phyloP scores from a whole-genome alignment of 2,888 invertebrate species.

The Microchrysa polita region DNA sequence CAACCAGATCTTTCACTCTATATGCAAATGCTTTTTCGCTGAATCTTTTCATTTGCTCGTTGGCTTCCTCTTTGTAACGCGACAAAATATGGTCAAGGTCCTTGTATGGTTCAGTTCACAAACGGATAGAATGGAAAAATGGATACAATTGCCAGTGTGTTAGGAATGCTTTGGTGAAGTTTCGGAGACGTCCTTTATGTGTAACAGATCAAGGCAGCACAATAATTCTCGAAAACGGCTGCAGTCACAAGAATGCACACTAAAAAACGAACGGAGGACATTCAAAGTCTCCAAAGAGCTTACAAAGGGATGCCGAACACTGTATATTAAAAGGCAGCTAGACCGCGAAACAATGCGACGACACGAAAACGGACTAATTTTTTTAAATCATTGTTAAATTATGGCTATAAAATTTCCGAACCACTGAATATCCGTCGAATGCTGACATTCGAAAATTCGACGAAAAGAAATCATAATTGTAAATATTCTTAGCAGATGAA shows the following conservation, averaged over 20 bases:
- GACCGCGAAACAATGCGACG: not conserved
- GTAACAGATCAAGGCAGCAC: not conserved
- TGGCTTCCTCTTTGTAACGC: not conserved
- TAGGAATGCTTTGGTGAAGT: not conserved
- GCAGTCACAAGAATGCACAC: not conserved
- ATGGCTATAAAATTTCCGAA: too few species aligned
- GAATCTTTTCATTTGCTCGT: conserved; percentile 21
- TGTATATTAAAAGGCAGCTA: not conserved
- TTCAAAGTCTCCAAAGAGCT: not conserved
- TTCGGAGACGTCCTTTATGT: too few species aligned
- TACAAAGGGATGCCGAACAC: not conserved
- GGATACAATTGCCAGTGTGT: not conserved
- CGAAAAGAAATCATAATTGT: too few species aligned
- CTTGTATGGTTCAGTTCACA: conserved; percentile 25
- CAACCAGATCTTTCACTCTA: not conserved
- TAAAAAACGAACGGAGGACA: not conserved
- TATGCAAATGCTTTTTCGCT: conserved; percentile 2
- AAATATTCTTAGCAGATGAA: not conserved
- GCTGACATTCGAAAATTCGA: too few species aligned
- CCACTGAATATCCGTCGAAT: too few species aligned
- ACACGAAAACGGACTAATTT: not conserved
- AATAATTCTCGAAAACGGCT: not conserved
- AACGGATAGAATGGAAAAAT: not conserved
- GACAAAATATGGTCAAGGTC: conserved; percentile 34
- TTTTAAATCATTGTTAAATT: too few species aligned